Base-by-base conservation (phyloP, 2,797 vertebrate genomes). In the Ctenopoma kingsleyae region DNA sequence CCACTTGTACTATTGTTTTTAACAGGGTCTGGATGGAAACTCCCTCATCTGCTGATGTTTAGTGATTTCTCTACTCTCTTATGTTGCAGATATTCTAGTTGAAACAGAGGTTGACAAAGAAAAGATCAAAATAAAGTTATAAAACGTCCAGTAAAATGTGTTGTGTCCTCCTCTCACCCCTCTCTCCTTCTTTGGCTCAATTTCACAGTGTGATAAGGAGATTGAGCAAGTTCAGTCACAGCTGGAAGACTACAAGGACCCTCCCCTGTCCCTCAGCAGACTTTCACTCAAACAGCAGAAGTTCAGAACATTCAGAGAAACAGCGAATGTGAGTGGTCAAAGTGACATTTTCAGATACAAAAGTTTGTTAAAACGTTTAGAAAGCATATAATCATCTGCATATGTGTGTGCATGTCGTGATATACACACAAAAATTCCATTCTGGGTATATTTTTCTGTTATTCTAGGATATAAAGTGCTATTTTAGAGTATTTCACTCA, bases 241-340 rank as follows among this genome's bases (percentile, higher is more conserved):
- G 87, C 85, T 95, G 69, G 90, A 93, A 3, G 89, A 93, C 63
- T 95, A 93, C 78, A 94, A 84, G 73, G 93, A 93, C 44, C 93
- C 94, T 38, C 94, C 94, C 19, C 88, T 94, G 22, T 95, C 94
- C 16, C 93, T 95, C 72, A 94, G 94, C 87, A 86, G 91, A 44
- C 90, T 96, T 16, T 94, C 95, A 1, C 94, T 96, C 82, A 94
- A 94, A 51, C 95, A 96, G 80, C 93, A 95, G 75, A 93, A 89
- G 53, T 96, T 96, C 87, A 94, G 90, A 77, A 91, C 92, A 3
- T 96, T 96, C 81, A 94, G 89, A 54, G 89, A 94, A 70, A 85
- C 91, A 0, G 95, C 93, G 17, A 92, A 93, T 9, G 89, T 92
- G 78, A 91, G 91, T 79, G 2, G 13, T 5, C 2, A 9, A 41